A percentile compares a stretch with the other conserved stretches of the same genome.
phyloP scores from a whole-genome alignment of 2,113 vertebrate genomes.

The Neotoma lepida region DNA sequence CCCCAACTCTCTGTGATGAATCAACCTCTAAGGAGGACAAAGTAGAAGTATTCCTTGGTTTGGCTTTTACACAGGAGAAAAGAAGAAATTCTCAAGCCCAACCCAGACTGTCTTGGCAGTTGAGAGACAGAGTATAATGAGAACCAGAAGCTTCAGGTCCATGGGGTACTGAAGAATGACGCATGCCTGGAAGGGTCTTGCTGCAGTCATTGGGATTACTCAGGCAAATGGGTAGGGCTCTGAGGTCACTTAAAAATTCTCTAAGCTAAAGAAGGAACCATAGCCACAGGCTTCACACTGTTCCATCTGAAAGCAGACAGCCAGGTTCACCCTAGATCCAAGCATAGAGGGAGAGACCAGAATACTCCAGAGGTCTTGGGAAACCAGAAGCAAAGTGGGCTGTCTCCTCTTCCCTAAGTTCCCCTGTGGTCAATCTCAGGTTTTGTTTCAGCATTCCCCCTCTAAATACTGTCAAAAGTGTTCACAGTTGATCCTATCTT shows the following conservation, averaged over 20 bases:
- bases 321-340: neutral
- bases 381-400: neutral
- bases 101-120: neutral
- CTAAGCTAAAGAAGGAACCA: neutral
- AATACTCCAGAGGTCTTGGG: neutral
- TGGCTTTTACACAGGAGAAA: constrained; percentile 15
- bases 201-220: neutral
- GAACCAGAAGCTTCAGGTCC: neutral
- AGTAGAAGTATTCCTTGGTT: neutral
- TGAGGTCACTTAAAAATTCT: neutral
- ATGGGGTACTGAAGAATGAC: rapidly evolving
- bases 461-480: neutral
- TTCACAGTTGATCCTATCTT: neutral
- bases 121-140: neutral
- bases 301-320: neutral
- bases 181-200: neutral
- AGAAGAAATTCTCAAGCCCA: constrained; percentile 11
- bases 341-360: neutral
- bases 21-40: neutral
- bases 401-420: neutral
- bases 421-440: neutral
- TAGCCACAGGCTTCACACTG: neutral
- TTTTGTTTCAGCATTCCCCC: neutral
- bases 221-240: neutral
- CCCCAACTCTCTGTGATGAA: neutral